Evolutionary conservation across 1,140 invertebrate genomes (phyloP).

Genomic region (Drosophila hydei): DNA sequence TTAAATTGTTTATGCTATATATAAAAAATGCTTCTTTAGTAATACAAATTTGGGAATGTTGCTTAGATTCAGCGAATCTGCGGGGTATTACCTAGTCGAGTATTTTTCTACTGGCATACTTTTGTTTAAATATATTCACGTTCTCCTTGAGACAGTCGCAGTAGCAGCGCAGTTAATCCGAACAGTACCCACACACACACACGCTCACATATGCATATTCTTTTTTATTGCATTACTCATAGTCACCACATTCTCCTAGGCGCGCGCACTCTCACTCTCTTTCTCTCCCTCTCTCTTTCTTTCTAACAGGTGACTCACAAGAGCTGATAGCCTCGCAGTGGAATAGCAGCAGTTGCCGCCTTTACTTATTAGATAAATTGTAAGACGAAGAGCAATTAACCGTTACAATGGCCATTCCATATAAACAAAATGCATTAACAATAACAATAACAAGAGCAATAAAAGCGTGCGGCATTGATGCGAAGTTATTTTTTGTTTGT

Average conservation of each 20-base stretch:
- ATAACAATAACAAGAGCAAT: conserved; percentile 24
- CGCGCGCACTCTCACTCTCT: conserved; percentile 21
- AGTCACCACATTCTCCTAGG: conserved; percentile 8
- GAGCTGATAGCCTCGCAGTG: conserved; percentile 6
- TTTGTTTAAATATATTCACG: conserved; percentile 12
- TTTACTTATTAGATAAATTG: conserved; percentile 29
- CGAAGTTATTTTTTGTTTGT: conserved; percentile 1
- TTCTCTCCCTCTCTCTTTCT: conserved; percentile 1
- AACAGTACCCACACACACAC: conserved; percentile 9
- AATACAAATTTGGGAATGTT: no score
- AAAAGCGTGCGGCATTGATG: conserved; percentile 26
- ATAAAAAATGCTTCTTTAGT: no score
- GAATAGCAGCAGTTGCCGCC: background rate
- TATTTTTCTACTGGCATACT: background rate
- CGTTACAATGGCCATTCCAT: conserved; percentile 30
- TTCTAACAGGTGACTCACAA: conserved; percentile 13
- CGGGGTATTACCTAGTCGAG: background rate
- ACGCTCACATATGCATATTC: background rate
- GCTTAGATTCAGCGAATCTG: background rate
- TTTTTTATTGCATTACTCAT: conserved; percentile 38
- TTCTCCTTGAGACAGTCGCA: conserved; percentile 26
- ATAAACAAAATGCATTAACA: conserved; percentile 19
- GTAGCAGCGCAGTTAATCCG: conserved; percentile 21
- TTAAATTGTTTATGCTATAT: no score
- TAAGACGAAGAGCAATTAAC: conserved; percentile 17